phyloP scores from a whole-genome alignment of 2,888 invertebrate genomes.

The Crioceris asparagi region DNA sequence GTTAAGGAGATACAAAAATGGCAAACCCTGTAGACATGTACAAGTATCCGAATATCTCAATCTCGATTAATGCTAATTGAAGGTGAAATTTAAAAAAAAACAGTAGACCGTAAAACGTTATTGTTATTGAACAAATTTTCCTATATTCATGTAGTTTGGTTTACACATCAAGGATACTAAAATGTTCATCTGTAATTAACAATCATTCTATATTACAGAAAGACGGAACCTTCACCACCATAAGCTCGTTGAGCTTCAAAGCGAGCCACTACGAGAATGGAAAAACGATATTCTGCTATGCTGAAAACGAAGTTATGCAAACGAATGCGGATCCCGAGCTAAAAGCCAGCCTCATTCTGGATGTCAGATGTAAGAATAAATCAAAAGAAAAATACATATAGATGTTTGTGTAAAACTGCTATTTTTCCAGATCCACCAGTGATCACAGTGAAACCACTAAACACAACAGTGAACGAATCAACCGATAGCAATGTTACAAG shows the following conservation, averaged over 20 bases:
- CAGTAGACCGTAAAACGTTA: too few relatives aligned
- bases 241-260: constrained; percentile 65
- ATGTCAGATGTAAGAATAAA: constrained; percentile 81
- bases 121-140: too few relatives aligned
- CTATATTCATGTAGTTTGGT: too few relatives aligned
- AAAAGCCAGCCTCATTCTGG: constrained; percentile 57
- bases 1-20: too few relatives aligned
- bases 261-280: constrained; percentile 76
- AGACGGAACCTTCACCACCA: constrained; percentile 72
- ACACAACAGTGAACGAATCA: constrained; percentile 69
- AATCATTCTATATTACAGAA: constrained; percentile 46
- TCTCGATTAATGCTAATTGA: too few relatives aligned
- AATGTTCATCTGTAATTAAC: too few relatives aligned
- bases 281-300: constrained; percentile 66
- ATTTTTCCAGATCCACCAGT: constrained; percentile 69
- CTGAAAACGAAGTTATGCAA: constrained; percentile 69
- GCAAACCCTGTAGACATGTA: too few relatives aligned
- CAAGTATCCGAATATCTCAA: too few relatives aligned
- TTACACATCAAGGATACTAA: too few relatives aligned
- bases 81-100: too few relatives aligned
- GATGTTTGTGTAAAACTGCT: neutral
- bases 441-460: constrained; percentile 61
- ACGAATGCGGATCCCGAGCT: constrained; percentile 65
- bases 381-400: too few relatives aligned
- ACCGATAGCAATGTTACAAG: constrained; percentile 31